Percentiles rank a stretch among this genome's conserved stretches.
phyloP scores from a whole-genome alignment of 2,888 invertebrate species.

The Tyria jacobaeae region DNA sequence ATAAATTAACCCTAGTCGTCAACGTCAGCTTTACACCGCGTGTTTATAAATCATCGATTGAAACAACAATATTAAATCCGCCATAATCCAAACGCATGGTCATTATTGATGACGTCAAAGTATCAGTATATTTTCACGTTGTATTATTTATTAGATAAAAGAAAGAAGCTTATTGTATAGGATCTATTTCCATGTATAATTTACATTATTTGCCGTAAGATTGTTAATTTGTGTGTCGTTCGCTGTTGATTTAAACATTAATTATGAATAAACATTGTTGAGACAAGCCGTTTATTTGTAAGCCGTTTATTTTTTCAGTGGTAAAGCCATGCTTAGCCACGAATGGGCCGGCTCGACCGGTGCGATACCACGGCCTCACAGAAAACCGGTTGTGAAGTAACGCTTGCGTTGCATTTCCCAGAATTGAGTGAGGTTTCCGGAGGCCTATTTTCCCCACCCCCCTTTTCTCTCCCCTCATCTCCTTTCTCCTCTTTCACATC shows the following conservation, averaged over 20 bases:
- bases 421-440: too few relatives aligned
- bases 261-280: not conserved
- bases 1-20: slow-evolving; percentile 40
- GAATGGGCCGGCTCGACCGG: too few relatives aligned
- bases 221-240: not conserved
- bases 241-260: not conserved
- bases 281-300: not conserved
- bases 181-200: not conserved
- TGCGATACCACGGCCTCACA: too few relatives aligned
- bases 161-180: not conserved
- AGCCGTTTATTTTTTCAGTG: not conserved
- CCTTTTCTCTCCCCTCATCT: too few relatives aligned
- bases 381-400: too few relatives aligned
- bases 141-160: slow-evolving; percentile 1
- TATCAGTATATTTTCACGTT: slow-evolving; percentile 2
- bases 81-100: slow-evolving; percentile 28
- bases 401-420: too few relatives aligned
- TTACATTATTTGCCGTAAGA: not conserved
- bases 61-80: slow-evolving; percentile 30
- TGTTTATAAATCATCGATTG: slow-evolving; percentile 39
- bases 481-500: too few relatives aligned
- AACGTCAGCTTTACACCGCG: slow-evolving; percentile 35
- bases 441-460: too few relatives aligned
- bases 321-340: too few relatives aligned
- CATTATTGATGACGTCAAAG: slow-evolving; percentile 15